Evolutionary conservation across 1,140 invertebrate species (phyloP), one percentile per base, ranked within the genome.

Genomic region (Platorchestia sp.): DNA sequence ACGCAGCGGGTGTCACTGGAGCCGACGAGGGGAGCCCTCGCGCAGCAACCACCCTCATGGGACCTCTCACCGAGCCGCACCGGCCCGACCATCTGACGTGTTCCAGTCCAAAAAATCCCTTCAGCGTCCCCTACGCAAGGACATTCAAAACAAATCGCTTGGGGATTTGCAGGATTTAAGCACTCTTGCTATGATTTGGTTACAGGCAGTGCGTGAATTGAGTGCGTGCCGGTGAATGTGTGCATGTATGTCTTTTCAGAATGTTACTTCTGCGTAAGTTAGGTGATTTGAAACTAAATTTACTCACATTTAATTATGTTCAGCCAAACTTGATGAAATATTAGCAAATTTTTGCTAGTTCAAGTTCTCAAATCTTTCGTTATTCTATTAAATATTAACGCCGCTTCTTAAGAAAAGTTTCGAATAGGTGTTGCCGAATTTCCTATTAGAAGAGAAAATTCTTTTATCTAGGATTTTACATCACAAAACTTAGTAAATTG

Each of bases 21-120:
- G 87, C 87, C 36, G 59, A 5, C 36, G 87, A 89, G 87, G 87
- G 87, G 87, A 89, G 87, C 41, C 27, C 0, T 5, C 87, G 7
- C 10, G 36, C 59, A 44, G 87, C n/a, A 89, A 44, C 87, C 43
- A 41, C 87, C 43, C 87, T 89, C 87, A 89, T 42, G 87, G 87
- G 87, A 89, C 87, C 87, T 89, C 43, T 89, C 10, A 89, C 87
- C 41, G 43, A 7, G 87, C 87, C 87, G 42, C 87, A 14, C n/a
- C 87, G 42, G 87, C 41, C 87, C n/a, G 41, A 41, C 87, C 87
- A 89, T 89, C 87, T 89, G 87, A 89, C 87, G 41, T 89, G 87
- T 27, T 75, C 87, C 43, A 89, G 87, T 44, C 87, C 43, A 89
- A 89, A 75, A 75, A 75, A 75, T 10, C 59, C 59, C 59, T 19